Evolutionary conservation across 2,888 invertebrate species (phyloP), one percentile per base, ranked within the genome.

Genomic region (Julus scanicus): DNA sequence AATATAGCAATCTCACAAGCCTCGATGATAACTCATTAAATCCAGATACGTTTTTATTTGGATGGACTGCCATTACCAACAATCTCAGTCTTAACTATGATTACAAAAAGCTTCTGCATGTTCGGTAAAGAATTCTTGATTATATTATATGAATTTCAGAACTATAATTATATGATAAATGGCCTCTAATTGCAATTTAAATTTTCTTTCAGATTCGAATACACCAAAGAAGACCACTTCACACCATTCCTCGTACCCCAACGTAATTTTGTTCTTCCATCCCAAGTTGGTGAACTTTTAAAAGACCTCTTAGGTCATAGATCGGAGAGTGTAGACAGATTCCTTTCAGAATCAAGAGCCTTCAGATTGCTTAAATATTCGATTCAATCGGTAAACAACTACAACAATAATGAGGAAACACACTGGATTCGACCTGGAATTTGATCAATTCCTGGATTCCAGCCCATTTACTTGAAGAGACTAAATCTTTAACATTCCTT

Each of bases 391-490:
- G 71, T 29, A 71, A 44, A 71, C 11, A 71, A 71, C 71, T 29
- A n/a, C 71, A 71, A 29, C 11, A 53, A 53, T 20, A 71, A 20
- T 71, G 71, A 71, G 9, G 71, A 71, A 29, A 71, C 71, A 8
- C 71, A 71, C 29, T 71, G 71, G 71, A 71, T 71, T 71, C 71
- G 71, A 71, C 71, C 20, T 71, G 71, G 71, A 5, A 5, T 57
- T n/a, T 57, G n/a, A 57, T 53, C 15, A n/a, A 57, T 29, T 29
- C 29, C 29, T 29, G 29, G 29, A 29, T 29, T 29, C 29, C 29
- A 57, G 53, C 5, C 57, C 0, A 2, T 57, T 17, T n/a, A 44
- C 8, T 44, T 44, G 44, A 5, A 44, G 44, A 44, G 44, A 44
- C 44, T 8, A 44, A 44, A 44, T 44, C 44, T 8, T 44, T 44